Base-by-base conservation (phyloP, 2,113 vertebrate species). In the Glareola pratincola region DNA sequence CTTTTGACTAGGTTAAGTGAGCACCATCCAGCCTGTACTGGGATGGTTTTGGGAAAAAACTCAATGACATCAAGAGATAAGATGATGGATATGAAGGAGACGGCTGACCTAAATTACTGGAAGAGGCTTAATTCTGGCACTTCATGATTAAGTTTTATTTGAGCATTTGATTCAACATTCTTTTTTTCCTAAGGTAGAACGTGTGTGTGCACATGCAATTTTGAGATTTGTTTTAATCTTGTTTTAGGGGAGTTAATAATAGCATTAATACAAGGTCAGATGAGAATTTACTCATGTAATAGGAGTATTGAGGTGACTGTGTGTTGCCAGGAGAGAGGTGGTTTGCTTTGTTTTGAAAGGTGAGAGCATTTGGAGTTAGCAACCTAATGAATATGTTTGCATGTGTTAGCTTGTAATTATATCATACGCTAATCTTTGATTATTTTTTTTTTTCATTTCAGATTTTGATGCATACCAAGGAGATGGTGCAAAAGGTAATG, bases 391-490 rank as follows among this genome's bases (percentile, higher is more conserved):
- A 30, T 96, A 73, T 97, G 88, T 89, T 96, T 96, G 71, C 45
- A 36, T 96, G 90, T 91, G 43, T 94, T 96, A 95, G 85, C 95
- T 96, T 96, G 48, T 98, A 96, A 96, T 97, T 97, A 88, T 96
- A 82, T 96, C 92, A 97, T 96, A 90, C 39, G 7, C 96, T 97
- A 97, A 98, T 97, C 68, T 96, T 96, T 85, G 66, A 75, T 96
- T 96, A 4, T 81, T 86, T 56, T 92, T 91, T 96, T 95, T 39
- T 95, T 95, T 75, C 66, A 74, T 97, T 96, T 96, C 97, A 99
- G 99, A 99, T 99, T 98, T 98, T 99, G 98, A 99, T 99, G 99
- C 99, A 99, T 98, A 99, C 99, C 36, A 99, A 99, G 97, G 99
- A 99, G 98, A 97, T 99, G 99, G 99, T 99, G 85, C 99, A 99